A percentile compares a stretch with the other conserved stretches of the same genome.
Conservation (phyloP, 2,797 vertebrate genomes). For the Pogonophryne albipinna region DNA sequence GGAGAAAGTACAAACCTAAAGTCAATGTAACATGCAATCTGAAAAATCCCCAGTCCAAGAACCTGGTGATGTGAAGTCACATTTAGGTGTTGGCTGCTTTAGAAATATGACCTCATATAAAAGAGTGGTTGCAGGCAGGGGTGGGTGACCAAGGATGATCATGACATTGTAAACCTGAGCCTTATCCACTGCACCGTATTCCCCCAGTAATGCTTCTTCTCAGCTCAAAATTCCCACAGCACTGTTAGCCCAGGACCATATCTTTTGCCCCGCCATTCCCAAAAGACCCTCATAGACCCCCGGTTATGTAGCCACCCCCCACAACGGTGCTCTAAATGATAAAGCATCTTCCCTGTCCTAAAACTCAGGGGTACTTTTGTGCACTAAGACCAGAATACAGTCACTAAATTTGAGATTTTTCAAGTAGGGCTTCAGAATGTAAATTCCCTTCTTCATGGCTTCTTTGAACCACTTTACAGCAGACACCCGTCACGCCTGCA, state of each 20-base stretch:
- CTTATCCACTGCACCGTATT: conserved; percentile 76
- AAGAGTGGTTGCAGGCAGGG: conserved; percentile 40
- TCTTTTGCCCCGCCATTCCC: conserved; percentile 39
- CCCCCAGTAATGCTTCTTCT: conserved; percentile 38
- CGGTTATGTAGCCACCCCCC: conserved; percentile 38
- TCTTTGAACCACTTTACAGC: conserved; percentile 46
- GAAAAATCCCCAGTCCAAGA: conserved; percentile 49
- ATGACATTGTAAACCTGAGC: conserved; percentile 85
- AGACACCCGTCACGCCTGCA: conserved; percentile 29
- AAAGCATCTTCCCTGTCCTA: conserved; percentile 76
- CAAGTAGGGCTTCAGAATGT: conserved; percentile 75
- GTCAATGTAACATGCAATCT: conserved; percentile 72
- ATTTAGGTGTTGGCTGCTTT: conserved; percentile 46
- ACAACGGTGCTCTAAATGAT: conserved; percentile 47
- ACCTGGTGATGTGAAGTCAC: conserved; percentile 47
- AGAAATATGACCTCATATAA: conserved; percentile 45
- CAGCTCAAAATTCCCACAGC: conserved; percentile 41
- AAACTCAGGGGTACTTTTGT: conserved; percentile 94
- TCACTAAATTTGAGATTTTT: conserved; percentile 66
- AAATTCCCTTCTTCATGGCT: conserved; percentile 35
- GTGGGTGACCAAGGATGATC: conserved; percentile 77
- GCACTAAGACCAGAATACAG: conserved; percentile 78
- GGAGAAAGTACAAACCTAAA: conserved; percentile 58
- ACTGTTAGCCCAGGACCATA: conserved; percentile 61
- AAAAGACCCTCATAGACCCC: conserved; percentile 53